These are phyloP conservation scores for Cynopterus sphinx DNA, from an alignment of 2,797 vertebrate genomes.

Conservation along the genomic window DNA sequence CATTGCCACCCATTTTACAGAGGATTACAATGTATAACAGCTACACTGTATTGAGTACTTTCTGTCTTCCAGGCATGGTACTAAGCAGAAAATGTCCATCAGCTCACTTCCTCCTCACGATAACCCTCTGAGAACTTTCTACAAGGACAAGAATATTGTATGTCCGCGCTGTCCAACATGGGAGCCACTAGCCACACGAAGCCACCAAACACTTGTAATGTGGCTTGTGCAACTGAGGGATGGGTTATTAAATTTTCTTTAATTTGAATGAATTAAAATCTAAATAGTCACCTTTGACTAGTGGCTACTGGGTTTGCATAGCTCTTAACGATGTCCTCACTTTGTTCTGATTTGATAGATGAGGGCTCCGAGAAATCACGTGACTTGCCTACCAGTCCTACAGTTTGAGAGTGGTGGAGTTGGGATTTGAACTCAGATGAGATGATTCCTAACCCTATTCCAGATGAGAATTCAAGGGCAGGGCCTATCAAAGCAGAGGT, in stretches of 20 bases:
- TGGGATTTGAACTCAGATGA: neutral
- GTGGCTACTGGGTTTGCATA: neutral
- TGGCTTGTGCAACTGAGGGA: neutral
- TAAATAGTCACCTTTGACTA: neutral
- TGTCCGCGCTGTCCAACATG: neutral
- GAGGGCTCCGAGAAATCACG: neutral
- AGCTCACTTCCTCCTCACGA: neutral
- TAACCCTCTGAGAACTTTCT: neutral
- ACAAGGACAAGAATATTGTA: neutral
- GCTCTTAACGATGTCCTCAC: accelerated
- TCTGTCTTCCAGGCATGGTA: neutral
- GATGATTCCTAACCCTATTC: accelerated
- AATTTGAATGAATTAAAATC: neutral
- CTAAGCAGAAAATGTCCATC: neutral
- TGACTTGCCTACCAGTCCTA: neutral
- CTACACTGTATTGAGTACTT: neutral
- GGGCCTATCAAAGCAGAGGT: neutral
- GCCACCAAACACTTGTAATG: neutral
- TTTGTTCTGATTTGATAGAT: neutral
- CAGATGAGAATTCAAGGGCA: neutral
- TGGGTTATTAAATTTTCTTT: neutral
- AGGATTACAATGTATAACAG: neutral
- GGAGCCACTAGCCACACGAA: accelerated
- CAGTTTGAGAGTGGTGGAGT: neutral
- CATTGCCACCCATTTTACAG: neutral